Evolutionary conservation across 2,113 vertebrate species (phyloP).

Genomic region (Probosciger aterrimus): DNA sequence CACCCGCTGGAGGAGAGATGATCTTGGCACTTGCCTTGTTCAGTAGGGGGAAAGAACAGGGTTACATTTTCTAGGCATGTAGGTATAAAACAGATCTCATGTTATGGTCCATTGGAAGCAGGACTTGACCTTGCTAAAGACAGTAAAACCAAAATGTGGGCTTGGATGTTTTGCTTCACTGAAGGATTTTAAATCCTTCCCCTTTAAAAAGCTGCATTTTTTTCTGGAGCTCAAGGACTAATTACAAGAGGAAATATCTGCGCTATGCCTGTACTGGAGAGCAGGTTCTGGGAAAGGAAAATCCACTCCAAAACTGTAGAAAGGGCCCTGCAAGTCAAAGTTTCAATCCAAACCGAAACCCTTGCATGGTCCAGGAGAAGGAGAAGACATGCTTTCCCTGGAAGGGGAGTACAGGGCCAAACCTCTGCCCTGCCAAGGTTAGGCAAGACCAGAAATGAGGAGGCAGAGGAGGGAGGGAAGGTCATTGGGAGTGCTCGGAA

Average conservation of each 20-base stretch:
- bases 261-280: neutral
- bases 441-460: neutral
- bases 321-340: neutral
- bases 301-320: neutral
- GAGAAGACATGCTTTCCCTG: neutral
- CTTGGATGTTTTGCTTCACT: neutral
- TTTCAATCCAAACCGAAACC: neutral
- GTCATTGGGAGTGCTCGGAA: neutral
- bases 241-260: neutral
- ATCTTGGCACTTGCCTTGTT: neutral
- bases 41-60: neutral
- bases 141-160: neutral
- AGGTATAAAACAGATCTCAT: neutral
- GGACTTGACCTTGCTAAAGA: neutral
- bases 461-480: neutral
- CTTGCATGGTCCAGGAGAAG: neutral
- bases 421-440: neutral
- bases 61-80: neutral
- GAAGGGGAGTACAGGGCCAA: neutral
- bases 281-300: constrained; percentile 2
- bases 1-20: neutral
- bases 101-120: neutral
- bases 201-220: neutral
- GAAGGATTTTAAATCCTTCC: neutral
- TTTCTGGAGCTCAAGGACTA: neutral